Conservation (phyloP, 2,888 invertebrate species). For the Parnassius glacialis region DNA sequence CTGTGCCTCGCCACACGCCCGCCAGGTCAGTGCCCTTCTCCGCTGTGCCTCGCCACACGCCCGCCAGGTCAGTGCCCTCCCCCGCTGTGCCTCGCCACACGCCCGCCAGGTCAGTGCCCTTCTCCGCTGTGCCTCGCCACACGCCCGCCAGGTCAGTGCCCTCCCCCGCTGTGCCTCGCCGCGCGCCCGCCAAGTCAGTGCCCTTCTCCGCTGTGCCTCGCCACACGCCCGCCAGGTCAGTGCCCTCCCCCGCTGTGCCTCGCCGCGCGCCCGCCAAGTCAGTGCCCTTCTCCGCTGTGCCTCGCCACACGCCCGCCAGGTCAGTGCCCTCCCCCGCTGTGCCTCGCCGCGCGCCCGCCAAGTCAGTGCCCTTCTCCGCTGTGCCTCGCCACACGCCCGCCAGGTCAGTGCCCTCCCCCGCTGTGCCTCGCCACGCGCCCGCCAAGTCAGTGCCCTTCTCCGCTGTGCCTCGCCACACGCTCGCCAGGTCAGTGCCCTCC, state of each 20-base stretch:
- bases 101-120: constrained; percentile 17
- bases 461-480: too few species aligned
- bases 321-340: constrained; percentile 52
- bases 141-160: constrained; percentile 83
- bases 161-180: constrained; percentile 85
- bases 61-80: too few species aligned
- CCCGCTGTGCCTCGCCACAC: constrained; percentile 25
- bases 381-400: constrained; percentile 12
- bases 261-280: constrained; percentile 9
- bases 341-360: constrained; percentile 81
- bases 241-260: too few species aligned
- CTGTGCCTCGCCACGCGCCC: too few species aligned
- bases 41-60: too few species aligned
- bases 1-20: constrained; percentile 23
- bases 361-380: too few species aligned
- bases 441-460: too few species aligned
- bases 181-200: constrained; percentile 86
- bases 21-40: background rate
- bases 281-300: constrained; percentile 39
- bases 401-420: too few species aligned
- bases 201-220: constrained; percentile 78
- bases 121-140: constrained; percentile 82
- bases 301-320: constrained; percentile 77
- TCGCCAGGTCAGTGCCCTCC: too few species aligned
- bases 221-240: constrained; percentile 23